Evolutionary conservation across 2,113 vertebrate genomes (phyloP).

Genomic region (Fregetta grallaria): DNA sequence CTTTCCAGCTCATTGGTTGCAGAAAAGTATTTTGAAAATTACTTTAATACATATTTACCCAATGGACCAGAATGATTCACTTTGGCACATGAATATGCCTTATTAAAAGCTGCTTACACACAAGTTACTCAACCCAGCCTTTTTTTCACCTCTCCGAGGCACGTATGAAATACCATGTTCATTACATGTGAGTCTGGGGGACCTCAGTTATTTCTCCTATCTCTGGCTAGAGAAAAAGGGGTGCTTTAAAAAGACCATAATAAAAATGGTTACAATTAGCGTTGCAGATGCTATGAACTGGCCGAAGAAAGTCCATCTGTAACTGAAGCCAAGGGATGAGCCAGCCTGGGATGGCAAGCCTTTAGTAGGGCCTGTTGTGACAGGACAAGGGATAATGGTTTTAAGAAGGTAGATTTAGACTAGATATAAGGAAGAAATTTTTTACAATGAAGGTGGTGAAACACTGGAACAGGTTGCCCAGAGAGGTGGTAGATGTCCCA

Average conservation of each 20-base stretch:
- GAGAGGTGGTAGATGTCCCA: too few relatives aligned
- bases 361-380: background rate
- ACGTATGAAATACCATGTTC: slow-evolving; percentile 41
- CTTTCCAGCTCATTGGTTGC: slow-evolving; percentile 65
- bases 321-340: background rate
- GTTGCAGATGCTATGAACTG: background rate
- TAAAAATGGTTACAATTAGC: background rate
- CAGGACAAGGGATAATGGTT: background rate
- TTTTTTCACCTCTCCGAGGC: background rate
- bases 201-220: slow-evolving; percentile 21
- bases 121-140: slow-evolving; percentile 30
- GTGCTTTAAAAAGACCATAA: background rate
- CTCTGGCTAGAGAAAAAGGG: background rate
- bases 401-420: background rate
- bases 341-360: background rate
- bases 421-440: background rate
- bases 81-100: slow-evolving; percentile 35
- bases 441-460: background rate
- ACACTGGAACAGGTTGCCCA: background rate
- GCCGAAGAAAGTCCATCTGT: background rate
- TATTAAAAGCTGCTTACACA: slow-evolving; percentile 63
- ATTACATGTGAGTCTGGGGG: slow-evolving; percentile 23
- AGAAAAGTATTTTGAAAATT: slow-evolving; percentile 69
- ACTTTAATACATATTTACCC: slow-evolving; percentile 72
- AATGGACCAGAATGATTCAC: slow-evolving; percentile 66